Conservation (phyloP, 2,888 invertebrate genomes). For the Cremastobaeus sp. region DNA sequence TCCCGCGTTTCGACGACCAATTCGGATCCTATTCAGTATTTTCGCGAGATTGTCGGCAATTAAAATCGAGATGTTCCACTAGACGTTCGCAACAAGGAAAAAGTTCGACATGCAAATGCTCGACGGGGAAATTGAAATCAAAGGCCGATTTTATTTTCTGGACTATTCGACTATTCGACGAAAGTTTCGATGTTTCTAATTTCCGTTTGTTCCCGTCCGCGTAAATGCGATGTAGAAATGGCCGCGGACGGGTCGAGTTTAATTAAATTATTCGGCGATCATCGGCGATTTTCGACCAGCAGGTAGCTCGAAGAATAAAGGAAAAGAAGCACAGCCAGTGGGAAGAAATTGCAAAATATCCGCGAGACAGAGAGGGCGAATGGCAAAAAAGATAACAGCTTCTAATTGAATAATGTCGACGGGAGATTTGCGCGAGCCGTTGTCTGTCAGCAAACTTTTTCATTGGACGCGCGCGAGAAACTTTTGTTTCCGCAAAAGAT, state of each 20-base stretch:
- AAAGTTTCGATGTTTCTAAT: constrained; percentile 50
- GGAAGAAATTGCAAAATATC: too few relatives aligned
- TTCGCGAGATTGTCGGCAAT: constrained; percentile 35
- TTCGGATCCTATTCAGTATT: constrained; percentile 7
- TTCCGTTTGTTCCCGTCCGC: constrained; percentile 33
- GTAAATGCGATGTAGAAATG: constrained; percentile 40
- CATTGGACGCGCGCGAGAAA: constrained; percentile 22
- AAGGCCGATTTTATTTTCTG: constrained; percentile 36
- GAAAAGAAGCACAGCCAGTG: too few relatives aligned
- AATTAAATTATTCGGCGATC: constrained; percentile 46
- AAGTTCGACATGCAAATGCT: constrained; percentile 35
- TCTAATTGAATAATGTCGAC: constrained; percentile 45
- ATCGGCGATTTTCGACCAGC: constrained; percentile 30
- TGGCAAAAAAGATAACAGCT: not conserved
- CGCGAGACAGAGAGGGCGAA: not conserved
- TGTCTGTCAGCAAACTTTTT: constrained; percentile 39
- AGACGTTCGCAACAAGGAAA: constrained; percentile 29
- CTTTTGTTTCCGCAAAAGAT: constrained; percentile 31
- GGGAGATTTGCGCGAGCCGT: constrained; percentile 2
- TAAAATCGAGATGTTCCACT: constrained; percentile 41
- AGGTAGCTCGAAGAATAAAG: too few relatives aligned
- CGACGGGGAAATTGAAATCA: constrained; percentile 22
- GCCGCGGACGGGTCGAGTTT: constrained; percentile 29
- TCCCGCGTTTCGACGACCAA: constrained; percentile 3
- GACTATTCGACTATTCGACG: constrained; percentile 47